Evolutionary conservation across 2,888 invertebrate genomes (phyloP), one percentile per base, ranked within the genome.

Genomic region (Lasioglossum zephyrum): DNA sequence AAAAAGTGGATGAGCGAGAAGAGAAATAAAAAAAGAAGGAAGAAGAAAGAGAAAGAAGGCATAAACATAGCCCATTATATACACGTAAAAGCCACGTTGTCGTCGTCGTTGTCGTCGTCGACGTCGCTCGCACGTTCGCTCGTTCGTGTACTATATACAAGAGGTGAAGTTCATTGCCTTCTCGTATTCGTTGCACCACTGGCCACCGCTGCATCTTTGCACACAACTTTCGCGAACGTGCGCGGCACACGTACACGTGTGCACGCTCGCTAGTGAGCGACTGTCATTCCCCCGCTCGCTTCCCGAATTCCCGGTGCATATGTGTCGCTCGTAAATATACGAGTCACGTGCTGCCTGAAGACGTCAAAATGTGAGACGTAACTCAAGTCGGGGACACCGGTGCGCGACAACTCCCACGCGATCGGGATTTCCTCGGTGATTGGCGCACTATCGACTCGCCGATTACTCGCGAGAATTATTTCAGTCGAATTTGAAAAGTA

Each of bases 121-220:
- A 78, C 81, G 66, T 82, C 70, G 72, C 66, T 78, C 75, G 77
- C 77, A 22, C 44, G 78, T 74, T 75, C 77, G 77, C 82, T 83
- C 85, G 47, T 47, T 47, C 47, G 47, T 85, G 82, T 31, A 79
- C 49, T 69, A 63, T 72, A 77, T 73, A 78, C 92, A 93, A 94
- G 90, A 85, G 94, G 94, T 95, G 95, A 95, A 95, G 95, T 95
- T 95, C 95, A 95, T 95, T 95, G 95, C 95, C 95, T 95, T 90
- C 93, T 91, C 86, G 86, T 86, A 82, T 81, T 89, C 89, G 90
- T 90, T 85, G 85, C 89, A 84, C 74, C 88, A 82, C 87, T 77
- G 81, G 84, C 82, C 90, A 85, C 84, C 83, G 82, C 86, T 82
- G 81, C 79, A 83, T 82, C 84, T 85, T 74, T 73, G 75, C 79